Evolutionary conservation across 37 sponge, comb jelly and placozoan species (phyloP), one percentile per base, ranked within the genome.

Genomic region (Mnemiopsis leidyi): DNA sequence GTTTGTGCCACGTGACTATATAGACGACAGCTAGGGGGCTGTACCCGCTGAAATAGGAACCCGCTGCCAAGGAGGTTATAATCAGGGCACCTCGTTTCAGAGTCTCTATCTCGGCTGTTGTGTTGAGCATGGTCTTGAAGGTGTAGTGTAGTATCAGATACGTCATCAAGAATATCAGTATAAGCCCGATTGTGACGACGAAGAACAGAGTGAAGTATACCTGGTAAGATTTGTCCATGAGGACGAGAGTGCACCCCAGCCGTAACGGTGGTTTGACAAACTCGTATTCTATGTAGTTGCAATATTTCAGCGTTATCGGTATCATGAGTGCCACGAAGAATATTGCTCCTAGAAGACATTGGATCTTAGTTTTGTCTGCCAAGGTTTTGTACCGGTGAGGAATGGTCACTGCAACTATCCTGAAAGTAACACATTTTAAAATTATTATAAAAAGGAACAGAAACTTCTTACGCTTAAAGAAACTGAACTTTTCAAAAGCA

Each of bases 151-250:
- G 90, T 7, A 85, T n/a, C 3, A 38, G 48, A 61, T 85, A 85
- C 28, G 90, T 85, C 16, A 39, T 23, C 36, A 85, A 23, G 61
- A 85, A 40, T 3, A 85, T 33, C 28, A 23, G 21, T 25, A 39
- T 40, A 39, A 13, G 1, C 79, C 79, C 79, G 32, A 34, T 33
- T 1, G 79, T 77, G 1, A 32, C 16, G 36, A 77, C 32, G 79
- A 77, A 77, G 79, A 77, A 77, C 3, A 77, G 20, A 0, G 79
- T 33, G 79, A 77, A 77, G 79, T 77, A 77, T 2, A 77, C 36
- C 9, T 77, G 33, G 79, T 77, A 77, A 39, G 90, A 32, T 39
- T 85, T 33, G 35, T 77, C 18, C 0, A 36, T 13, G 32, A 77
- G 79, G 79, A 34, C 21, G 20, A 77, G 79, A 32, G 79, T 34